Conservation (phyloP, 2,113 vertebrate genomes). For the Sitta europaea region DNA sequence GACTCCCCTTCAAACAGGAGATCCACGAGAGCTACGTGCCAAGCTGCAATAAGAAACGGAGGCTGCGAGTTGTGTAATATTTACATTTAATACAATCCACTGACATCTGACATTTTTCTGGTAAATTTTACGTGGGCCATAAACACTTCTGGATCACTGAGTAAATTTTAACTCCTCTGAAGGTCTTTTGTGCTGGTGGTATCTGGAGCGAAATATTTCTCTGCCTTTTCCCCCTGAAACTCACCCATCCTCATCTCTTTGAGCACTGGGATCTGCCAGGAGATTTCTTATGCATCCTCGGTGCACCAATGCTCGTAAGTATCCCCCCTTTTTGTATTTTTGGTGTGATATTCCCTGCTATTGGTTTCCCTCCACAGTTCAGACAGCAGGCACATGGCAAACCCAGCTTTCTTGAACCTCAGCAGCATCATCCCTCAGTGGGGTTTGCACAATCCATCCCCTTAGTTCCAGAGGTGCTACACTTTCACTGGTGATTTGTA, state of each 20-base stretch:
- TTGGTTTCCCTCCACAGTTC: fast-evolving
- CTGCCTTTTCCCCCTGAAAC: background rate
- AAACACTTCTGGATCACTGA: conserved; percentile 50
- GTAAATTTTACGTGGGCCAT: conserved; percentile 55
- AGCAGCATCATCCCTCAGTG: fast-evolving
- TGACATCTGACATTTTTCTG: conserved; percentile 66
- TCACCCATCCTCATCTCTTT: background rate
- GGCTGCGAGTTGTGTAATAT: conserved; percentile 18
- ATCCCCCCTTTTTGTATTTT: background rate
- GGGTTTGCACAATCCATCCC: fast-evolving
- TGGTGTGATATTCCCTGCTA: background rate
- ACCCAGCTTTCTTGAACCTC: background rate
- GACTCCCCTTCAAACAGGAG: conserved; percentile 28
- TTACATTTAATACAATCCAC: conserved; percentile 66
- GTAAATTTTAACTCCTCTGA: conserved; percentile 61
- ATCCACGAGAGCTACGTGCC: background rate
- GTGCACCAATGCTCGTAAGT: fast-evolving
- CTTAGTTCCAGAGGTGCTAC: fast-evolving
- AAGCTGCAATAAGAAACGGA: conserved; percentile 6
- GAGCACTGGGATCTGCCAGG: background rate
- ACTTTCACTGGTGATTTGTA: background rate
- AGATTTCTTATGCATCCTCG: fast-evolving
- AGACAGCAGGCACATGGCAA: background rate
- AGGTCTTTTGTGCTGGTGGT: background rate
- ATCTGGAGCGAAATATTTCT: background rate